A percentile compares a stretch with the other conserved stretches of the same genome.
These are phyloP conservation scores for Plutomurus gul DNA, from an alignment of 1,140 invertebrate species.

Conservation along the genomic window DNA sequence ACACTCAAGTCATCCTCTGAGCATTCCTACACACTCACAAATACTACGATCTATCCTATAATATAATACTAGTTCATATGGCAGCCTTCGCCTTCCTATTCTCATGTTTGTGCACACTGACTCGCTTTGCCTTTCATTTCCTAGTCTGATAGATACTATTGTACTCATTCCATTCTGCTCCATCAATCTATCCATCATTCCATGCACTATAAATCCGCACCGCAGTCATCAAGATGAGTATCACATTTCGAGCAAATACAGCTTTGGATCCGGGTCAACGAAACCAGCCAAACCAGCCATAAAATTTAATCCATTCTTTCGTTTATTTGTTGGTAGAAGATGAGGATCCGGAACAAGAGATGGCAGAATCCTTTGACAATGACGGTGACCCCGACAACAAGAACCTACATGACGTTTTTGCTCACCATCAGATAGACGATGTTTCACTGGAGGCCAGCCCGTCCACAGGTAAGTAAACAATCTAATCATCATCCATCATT, in stretches of 20 bases:
- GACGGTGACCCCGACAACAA: neutral
- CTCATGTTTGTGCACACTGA: slow-evolving; percentile 34
- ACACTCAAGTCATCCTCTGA: too few species aligned
- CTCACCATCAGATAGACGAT: slow-evolving; percentile 40
- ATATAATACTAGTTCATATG: too few species aligned
- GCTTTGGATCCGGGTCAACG: slow-evolving; percentile 1
- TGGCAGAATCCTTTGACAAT: slow-evolving; percentile 39
- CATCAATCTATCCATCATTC: slow-evolving; percentile 1
- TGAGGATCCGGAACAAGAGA: slow-evolving; percentile 48
- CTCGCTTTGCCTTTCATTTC: slow-evolving; percentile 18
- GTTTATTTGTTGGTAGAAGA: slow-evolving; percentile 31
- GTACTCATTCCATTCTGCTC: neutral
- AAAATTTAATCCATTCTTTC: slow-evolving; percentile 14
- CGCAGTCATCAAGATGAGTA: slow-evolving; percentile 6
- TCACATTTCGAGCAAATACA: neutral
- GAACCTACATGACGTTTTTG: neutral
- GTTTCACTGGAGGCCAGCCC: slow-evolving; percentile 43
- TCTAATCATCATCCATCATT: slow-evolving; percentile 2
- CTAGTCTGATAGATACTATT: neutral
- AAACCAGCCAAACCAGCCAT: slow-evolving; percentile 18
- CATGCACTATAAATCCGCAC: neutral
- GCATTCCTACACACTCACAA: slow-evolving; percentile 31
- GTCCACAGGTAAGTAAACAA: slow-evolving; percentile 35
- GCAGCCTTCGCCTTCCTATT: slow-evolving; percentile 36
- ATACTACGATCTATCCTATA: too few species aligned